phyloP scores from a whole-genome alignment of 2,888 invertebrate genomes.

The Leptura quadrifasciata region DNA sequence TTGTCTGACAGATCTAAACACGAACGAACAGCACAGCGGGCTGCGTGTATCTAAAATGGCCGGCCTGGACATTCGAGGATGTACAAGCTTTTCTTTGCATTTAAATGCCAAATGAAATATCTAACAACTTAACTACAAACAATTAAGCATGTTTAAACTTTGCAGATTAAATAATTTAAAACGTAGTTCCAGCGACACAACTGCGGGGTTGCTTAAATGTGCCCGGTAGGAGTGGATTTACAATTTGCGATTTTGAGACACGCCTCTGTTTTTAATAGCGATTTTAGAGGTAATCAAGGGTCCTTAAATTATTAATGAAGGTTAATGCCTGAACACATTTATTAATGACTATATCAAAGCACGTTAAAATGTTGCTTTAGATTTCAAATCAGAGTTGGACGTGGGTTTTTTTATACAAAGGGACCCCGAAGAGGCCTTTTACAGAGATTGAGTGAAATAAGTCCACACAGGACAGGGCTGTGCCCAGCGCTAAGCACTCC shows the following conservation, averaged over 20 bases:
- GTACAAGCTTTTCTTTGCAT: not conserved
- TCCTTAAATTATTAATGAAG: not conserved
- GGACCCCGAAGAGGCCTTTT: no score
- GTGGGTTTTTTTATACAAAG: no score
- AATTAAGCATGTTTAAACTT: not conserved
- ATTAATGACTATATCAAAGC: not conserved
- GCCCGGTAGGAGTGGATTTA: not conserved
- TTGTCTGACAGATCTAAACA: not conserved
- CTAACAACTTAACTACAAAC: not conserved
- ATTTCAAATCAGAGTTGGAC: no score
- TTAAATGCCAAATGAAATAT: not conserved
- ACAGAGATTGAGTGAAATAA: no score
- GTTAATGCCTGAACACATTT: not conserved
- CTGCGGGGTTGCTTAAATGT: not conserved
- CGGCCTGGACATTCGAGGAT: not conserved
- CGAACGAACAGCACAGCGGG: not conserved
- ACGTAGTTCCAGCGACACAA: not conserved
- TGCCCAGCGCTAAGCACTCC: no score
- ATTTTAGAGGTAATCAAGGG: not conserved
- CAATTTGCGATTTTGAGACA: not conserved
- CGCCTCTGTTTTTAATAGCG: not conserved
- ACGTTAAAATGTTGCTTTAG: no score
- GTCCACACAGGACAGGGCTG: no score
- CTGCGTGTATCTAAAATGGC: not conserved
- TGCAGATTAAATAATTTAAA: not conserved